Base-by-base conservation (phyloP, 2,797 vertebrate species). In the Zenarchopterus dispar region DNA sequence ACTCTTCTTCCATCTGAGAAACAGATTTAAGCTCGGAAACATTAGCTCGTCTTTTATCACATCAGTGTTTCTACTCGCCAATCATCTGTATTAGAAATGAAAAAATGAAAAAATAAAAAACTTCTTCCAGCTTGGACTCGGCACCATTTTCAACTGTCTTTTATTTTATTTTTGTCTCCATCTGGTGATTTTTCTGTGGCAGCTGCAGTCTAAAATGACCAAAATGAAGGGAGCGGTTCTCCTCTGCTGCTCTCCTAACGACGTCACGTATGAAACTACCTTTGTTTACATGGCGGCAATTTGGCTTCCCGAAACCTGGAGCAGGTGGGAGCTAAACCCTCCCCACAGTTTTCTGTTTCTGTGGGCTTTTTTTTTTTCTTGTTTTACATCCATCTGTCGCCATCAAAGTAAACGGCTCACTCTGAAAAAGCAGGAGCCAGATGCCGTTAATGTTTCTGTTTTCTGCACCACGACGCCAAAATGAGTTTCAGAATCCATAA, bases 311-410 rank as follows among this genome's bases (percentile, higher is more conserved):
- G 22, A 21, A 56, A 41, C 48, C 45, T 2, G 53, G 61, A 57
- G 66, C 74, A 70, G 31, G 62, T 58, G 55, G 36, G 16, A 13
- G 28, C 33, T 62, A 21, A 51, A 67, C 62, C 46, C 44, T 62
- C 33, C 57, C 55, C 46, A 55, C 64, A 33, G 76, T 70, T 75
- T 69, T 56, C 55, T 69, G n/a, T 56, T 19, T 47, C 36, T 0
- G 33, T 52, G n/a, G n/a, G n/a, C 28, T 28, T 8, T 28, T 28
- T 28, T 28, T 33, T 62, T 10, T 8, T 41, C 28, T 18, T n/a
- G 22, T 67, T 76, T 77, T 33, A 63, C 8, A 26, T 56, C 73
- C 75, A 71, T 70, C 80, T 83, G 73, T 58, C 24, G 36, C 46
- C 21, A 0, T n/a, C 19, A 45, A 39, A 26, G 23, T 42, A 72